Evolutionary conservation across 2,113 vertebrate genomes (phyloP), one percentile per base, ranked within the genome.

Genomic region (Platysteira castanea): DNA sequence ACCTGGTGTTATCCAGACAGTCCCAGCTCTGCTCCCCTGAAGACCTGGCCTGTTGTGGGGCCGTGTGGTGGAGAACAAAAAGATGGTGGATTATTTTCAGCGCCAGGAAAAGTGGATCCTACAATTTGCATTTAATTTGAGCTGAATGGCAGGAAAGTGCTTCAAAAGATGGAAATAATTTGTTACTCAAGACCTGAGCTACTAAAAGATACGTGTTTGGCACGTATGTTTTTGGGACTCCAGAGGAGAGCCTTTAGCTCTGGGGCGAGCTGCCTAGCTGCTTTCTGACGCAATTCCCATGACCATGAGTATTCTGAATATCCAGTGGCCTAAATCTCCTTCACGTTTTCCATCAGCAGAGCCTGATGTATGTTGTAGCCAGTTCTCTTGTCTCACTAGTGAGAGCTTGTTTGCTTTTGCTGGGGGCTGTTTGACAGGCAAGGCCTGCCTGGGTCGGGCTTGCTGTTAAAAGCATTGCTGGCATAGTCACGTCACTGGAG

Each of bases 401-500:
- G 76, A 90, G 44, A 86, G 47, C 60, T 74, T 84, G 71, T 93
- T 95, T 95, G 77, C 53, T 73, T 92, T 94, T 63, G 59, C 89
- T 88, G 80, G 82, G 53, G 79, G 75, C 83, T 97, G 50, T 88
- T 91, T 93, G 91, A 94, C 85, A 90, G 76, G 67, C 75, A 83
- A 70, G 92, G 88, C 59, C 79, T 91, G 87, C 87, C 78, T 54
- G 64, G 84, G 92, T 76, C 86, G 84, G 80, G 76, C 47, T 89
- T 71, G 83, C 86, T 89, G 80, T 90, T 93, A 92, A 95, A 96
- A 95, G 94, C 94, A 92, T 96, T 93, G 68, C 86, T 95, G 91
- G 93, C 95, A 96, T 86, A 84, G 89, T 59, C 87, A 5, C 68
- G 93, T 84, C 96, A 60, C 21, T 39, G 78, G 82, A 90, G 67